Evolutionary conservation across 2,797 vertebrate genomes (phyloP), one percentile per base, ranked within the genome.

Genomic region (Amblyraja radiata): DNA sequence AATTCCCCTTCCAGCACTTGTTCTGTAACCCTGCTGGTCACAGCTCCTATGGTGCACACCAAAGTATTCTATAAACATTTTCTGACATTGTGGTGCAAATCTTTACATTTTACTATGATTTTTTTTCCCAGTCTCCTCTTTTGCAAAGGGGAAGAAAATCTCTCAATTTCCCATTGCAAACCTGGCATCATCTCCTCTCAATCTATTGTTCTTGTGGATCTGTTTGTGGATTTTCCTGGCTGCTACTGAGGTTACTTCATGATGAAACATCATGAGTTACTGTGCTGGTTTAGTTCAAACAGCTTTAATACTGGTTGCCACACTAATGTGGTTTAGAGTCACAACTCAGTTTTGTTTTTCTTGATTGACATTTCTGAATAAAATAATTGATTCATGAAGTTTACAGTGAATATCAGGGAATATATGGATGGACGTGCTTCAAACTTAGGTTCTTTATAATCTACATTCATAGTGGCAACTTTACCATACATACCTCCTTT

Each of bases 401-500:
- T 61, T 84, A 11, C 61, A 86, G 13, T 32, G 11, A 86, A 36
- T 61, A 86, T 10, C 58, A 86, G 13, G 58, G 23, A 58, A 28
- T 11, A 58, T 25, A 21, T 36, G 1, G 9, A 39, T 36, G 1
- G 9, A 79, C 7, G 77, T 58, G 54, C 61, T 84, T 84, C 23
- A 84, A 46, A 46, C 46, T 46, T 46, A 46, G 13, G 65, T 68
- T 11, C 65, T 68, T 39, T 0, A 46, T 68, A 91, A 91, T 32
- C 88, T 36, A 71, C 32, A 91, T 4, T 25, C 73, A 73, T 71
- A 13, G 39, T 25, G 68, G 32, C 21, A 91, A 91, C 73, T 90
- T 32, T 68, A 61, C 0, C 0, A 68, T 0, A 58, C 95, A 95
- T 95, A 99, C 99, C 0, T 96, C 95, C 0, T 94, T 93, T 63